Conservation (phyloP, 2,797 vertebrate species). For the Ataeniobius toweri region DNA sequence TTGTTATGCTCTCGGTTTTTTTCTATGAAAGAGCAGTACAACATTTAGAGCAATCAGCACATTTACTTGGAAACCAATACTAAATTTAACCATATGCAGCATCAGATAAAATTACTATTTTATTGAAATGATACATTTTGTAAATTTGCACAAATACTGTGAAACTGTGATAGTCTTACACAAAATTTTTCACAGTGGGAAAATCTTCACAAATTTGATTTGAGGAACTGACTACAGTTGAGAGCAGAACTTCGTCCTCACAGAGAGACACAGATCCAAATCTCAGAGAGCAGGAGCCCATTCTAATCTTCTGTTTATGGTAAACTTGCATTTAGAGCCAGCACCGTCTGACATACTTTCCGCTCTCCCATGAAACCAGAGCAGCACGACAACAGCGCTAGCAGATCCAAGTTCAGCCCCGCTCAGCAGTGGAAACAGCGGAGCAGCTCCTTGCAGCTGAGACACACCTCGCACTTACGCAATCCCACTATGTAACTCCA, state of each 20-base stretch:
- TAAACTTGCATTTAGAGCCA: constrained; percentile 42
- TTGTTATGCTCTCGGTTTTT: too few relatives aligned
- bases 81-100: background rate
- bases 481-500: constrained; percentile 74
- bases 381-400: constrained; percentile 7
- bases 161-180: background rate
- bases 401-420: constrained; percentile 30
- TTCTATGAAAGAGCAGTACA: too few relatives aligned
- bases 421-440: constrained; percentile 56
- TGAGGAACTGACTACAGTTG: constrained; percentile 8
- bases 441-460: constrained; percentile 52
- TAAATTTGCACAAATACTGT: background rate
- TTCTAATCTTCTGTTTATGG: constrained; percentile 37
- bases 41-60: too few relatives aligned
- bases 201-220: background rate
- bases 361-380: constrained; percentile 12
- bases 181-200: background rate
- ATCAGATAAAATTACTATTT: too few relatives aligned
- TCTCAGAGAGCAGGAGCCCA: background rate
- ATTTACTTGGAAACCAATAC: too few relatives aligned
- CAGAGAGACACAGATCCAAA: background rate
- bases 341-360: constrained; percentile 8
- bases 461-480: constrained; percentile 76
- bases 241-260: background rate
- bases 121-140: too few relatives aligned